Conservation (phyloP, 2,113 vertebrate species). For the Otus sunia region DNA sequence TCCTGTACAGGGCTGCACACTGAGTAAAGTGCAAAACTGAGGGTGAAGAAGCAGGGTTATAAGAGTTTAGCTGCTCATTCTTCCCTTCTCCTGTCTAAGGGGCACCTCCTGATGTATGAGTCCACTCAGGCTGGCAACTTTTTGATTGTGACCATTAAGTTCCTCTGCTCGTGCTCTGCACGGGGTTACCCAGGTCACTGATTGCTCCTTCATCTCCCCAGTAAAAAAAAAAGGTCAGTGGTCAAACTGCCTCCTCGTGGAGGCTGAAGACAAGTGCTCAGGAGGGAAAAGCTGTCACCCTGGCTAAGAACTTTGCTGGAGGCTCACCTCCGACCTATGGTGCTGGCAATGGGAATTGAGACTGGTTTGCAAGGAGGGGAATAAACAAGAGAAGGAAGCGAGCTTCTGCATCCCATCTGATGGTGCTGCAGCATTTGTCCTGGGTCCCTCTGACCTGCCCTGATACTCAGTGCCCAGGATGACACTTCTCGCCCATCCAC, state of each 20-base stretch:
- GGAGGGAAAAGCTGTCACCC: background rate
- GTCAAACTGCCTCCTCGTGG: background rate
- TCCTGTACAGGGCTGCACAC: background rate
- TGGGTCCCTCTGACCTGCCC: background rate
- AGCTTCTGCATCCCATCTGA: background rate
- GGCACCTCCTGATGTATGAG: background rate
- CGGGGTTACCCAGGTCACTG: slow-evolving; percentile 15
- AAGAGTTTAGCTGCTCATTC: background rate
- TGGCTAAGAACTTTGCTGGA: background rate
- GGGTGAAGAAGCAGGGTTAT: background rate
- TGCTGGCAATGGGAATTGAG: background rate
- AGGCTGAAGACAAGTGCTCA: background rate
- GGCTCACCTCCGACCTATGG: background rate
- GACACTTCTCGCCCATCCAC: background rate
- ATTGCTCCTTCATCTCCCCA: background rate
- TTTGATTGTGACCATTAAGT: background rate
- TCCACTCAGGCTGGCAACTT: slow-evolving; percentile 1
- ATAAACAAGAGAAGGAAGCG: background rate
- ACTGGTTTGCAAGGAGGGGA: background rate
- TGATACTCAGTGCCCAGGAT: background rate
- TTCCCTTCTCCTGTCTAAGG: background rate
- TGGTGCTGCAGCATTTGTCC: accelerated
- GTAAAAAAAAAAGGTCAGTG: background rate
- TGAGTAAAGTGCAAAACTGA: background rate
- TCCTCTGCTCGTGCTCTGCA: background rate